These are phyloP conservation scores for Rhagophthalmus giganteus DNA, from an alignment of 2,888 invertebrate species.

Conservation along the genomic window DNA sequence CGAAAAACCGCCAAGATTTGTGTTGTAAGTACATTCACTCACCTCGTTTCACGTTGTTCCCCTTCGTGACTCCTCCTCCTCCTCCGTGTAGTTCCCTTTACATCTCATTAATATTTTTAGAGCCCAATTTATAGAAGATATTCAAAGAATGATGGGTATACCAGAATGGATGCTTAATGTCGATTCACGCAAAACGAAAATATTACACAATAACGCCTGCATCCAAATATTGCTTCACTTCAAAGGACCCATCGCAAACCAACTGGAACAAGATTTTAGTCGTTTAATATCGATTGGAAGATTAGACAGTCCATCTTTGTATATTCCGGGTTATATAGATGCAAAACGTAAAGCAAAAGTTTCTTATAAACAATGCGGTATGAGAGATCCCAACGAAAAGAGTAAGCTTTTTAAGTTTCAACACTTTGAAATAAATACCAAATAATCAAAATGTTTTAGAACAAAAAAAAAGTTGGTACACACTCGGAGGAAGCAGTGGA, in stretches of 20 bases:
- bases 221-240: conserved; percentile 86
- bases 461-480: not conserved
- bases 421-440: not conserved
- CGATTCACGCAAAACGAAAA: conserved; percentile 78
- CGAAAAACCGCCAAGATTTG: conserved; percentile 84
- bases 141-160: conserved; percentile 79
- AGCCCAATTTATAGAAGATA: conserved; percentile 80
- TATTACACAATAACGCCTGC: conserved; percentile 77
- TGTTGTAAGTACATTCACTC: conserved; percentile 71
- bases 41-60: no score
- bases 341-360: conserved; percentile 70
- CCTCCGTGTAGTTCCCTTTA: no score
- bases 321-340: conserved; percentile 75
- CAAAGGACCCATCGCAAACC: conserved; percentile 77
- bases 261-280: conserved; percentile 79
- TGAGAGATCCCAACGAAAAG: conserved; percentile 74
- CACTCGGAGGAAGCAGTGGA: not conserved
- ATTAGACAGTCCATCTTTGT: conserved; percentile 74
- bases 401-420: no score
- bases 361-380: conserved; percentile 76
- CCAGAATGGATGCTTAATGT: conserved; percentile 90
- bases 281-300: conserved; percentile 73
- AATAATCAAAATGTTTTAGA: not conserved
- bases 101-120: conserved; percentile 61
- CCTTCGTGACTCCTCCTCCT: no score